Evolutionary conservation across 2,797 vertebrate species (phyloP), one percentile per base, ranked within the genome.

Genomic region (Coracias cyanogaster): DNA sequence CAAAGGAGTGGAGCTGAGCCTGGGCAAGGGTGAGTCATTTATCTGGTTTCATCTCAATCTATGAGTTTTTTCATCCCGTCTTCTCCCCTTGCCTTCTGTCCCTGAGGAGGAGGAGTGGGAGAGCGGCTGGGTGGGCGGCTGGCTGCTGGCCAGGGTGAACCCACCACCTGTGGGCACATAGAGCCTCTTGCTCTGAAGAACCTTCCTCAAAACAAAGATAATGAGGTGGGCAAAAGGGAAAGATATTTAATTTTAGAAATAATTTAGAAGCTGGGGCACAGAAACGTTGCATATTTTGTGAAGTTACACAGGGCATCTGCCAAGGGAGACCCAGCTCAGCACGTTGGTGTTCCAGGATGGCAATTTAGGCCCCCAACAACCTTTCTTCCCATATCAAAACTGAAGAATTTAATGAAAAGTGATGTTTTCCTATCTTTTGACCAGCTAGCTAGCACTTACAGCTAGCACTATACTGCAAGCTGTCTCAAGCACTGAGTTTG

Each of bases 91-190:
- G 46, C n/a, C 9, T 3, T 70, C 19, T 15, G 35, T 12, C 13
- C n/a, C 43, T 60, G 33, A 57, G 62, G 41, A 69, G n/a, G 22
- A 4, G 10, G 5, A 69, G 4, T 2, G 15, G 24, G 62, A 65
- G 9, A 35, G 45, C 0, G 1, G n/a, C 21, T 61, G 54, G 19
- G 19, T 18, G 49, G 26, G 57, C 10, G 2, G 10, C 35, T 22
- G 46, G n/a, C 12, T 39, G 31, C 9, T 28, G 43, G 43, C 15
- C 24, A 20, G 15, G 17, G n/a, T 9, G 6, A 28, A 33, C 35
- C 15, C 48, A n/a, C 14, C 26, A 12, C 39, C 4, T 0, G 0
- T 3, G 8, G 4, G 5, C 48, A 39, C 1, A 5, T 2, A 24
- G 45, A 65, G 54, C 28, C 15, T 24, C 51, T 49, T 12, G 9